Conservation (phyloP, 2,113 vertebrate species). For the Sylvia atricapilla region DNA sequence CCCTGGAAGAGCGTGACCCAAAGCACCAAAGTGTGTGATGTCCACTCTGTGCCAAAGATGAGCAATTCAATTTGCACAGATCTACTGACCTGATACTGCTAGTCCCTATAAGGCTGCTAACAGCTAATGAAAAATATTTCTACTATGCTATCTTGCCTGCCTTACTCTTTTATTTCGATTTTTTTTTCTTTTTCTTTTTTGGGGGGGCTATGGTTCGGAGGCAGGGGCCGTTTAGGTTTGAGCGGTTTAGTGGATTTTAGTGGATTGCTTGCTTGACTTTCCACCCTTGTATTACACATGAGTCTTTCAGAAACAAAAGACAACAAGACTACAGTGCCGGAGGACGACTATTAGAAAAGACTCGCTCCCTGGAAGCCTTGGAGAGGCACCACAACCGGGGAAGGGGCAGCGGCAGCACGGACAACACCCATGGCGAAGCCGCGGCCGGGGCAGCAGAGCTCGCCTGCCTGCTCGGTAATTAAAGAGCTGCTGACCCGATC, state of each 20-base stretch:
- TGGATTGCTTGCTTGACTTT: background rate
- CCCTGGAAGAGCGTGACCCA: background rate
- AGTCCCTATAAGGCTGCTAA: background rate
- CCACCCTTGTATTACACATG: fast-evolving
- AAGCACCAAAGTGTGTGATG: background rate
- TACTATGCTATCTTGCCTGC: too few species aligned
- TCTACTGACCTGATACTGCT: background rate
- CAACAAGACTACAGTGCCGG: background rate
- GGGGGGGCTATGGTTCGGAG: background rate
- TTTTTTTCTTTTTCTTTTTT: background rate
- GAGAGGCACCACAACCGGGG: fast-evolving
- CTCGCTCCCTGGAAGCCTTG: fast-evolving
- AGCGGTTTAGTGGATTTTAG: too few species aligned
- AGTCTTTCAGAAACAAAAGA: background rate
- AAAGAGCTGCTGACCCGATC: background rate
- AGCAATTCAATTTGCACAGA: background rate
- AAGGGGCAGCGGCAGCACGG: background rate
- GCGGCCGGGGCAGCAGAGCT: background rate
- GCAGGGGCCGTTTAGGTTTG: fast-evolving
- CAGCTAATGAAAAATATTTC: background rate
- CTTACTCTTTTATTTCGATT: background rate
- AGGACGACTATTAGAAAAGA: too few species aligned
- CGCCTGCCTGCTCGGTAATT: fast-evolving
- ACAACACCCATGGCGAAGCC: fast-evolving
- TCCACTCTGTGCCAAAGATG: fast-evolving